Base-by-base conservation (phyloP, 53 echinoderm and acorn worm genomes). In the Temnopleurus reevesii region DNA sequence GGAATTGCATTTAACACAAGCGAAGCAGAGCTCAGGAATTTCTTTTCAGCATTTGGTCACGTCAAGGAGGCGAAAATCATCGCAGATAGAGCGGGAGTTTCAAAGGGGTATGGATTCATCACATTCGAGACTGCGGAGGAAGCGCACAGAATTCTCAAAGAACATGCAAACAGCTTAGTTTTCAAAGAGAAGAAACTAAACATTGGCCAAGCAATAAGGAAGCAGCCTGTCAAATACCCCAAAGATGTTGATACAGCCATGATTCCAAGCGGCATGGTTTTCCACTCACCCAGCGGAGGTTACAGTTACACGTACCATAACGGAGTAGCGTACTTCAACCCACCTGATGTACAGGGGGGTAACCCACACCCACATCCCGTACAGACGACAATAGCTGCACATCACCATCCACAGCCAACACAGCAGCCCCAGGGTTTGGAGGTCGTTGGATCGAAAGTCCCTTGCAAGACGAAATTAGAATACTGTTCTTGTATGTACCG, bases 51-150 rank as follows among this genome's bases (percentile, higher is more conserved):
- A 31, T 99, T 93, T 76, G 99, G 99, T 15, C 89, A 93, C 34
- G 99, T 99, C 4, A 99, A 94, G 87, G 99, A 99, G 76, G 92
- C 96, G 5, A 99, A 99, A 84, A 99, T 99, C 8, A 99, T 99
- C 25, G 93, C 99, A 43, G 99, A 99, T 56, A 64, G 99, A 89
- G 99, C 99, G 26, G 99, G 99, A 4, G 94, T 99, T 4, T 96
- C 96, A 26, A 99, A 99, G 76, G 99, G 99, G 99, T 98, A 98
- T 93, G 99, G 96, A 33, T 98, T 98, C 91, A 96, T 98, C 59
- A 98, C 99, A 55, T 98, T 98, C 90, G 99, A 98, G 77, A 92
- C 96, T 18, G 90, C 93, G 81, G 99, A 98, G 41, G 98, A 98
- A 85, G 98, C 95, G 2, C 89, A 89, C 38, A 93, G 98, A 76